Evolutionary conservation across 2,888 invertebrate genomes (phyloP).

Genomic region (Sepiola atlantica): DNA sequence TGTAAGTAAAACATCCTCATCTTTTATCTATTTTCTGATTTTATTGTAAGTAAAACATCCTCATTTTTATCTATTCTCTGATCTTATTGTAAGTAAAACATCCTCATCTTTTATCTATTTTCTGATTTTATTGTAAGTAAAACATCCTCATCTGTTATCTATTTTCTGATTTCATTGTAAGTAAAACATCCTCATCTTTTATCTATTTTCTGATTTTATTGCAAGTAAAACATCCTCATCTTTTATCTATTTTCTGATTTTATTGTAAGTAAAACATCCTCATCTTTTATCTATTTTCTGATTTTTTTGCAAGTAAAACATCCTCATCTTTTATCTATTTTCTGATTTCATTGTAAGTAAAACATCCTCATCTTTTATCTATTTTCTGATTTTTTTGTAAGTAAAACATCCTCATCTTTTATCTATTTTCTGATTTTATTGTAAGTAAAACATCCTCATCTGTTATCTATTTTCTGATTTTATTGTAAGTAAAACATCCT

Average conservation of each 20-base stretch:
- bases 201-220: too few species aligned
- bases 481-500: constrained; percentile 57
- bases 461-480: too few species aligned
- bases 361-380: background rate
- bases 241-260: too few species aligned
- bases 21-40: too few species aligned
- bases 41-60: constrained; percentile 58
- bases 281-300: too few species aligned
- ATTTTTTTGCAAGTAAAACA: too few species aligned
- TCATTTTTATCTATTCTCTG: too few species aligned
- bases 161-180: too few species aligned
- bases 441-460: constrained; percentile 55
- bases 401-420: constrained; percentile 42
- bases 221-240: constrained; percentile 49
- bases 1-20: constrained; percentile 55
- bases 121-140: too few species aligned
- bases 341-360: too few species aligned
- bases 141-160: background rate
- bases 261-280: constrained; percentile 57
- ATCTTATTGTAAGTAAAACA: constrained; percentile 59
- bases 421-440: too few species aligned
- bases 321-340: background rate
- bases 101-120: background rate
- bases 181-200: constrained; percentile 42
- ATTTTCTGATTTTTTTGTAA: too few species aligned